Conservation (phyloP, 23 tunicate species). For the Ascidia mentula region DNA sequence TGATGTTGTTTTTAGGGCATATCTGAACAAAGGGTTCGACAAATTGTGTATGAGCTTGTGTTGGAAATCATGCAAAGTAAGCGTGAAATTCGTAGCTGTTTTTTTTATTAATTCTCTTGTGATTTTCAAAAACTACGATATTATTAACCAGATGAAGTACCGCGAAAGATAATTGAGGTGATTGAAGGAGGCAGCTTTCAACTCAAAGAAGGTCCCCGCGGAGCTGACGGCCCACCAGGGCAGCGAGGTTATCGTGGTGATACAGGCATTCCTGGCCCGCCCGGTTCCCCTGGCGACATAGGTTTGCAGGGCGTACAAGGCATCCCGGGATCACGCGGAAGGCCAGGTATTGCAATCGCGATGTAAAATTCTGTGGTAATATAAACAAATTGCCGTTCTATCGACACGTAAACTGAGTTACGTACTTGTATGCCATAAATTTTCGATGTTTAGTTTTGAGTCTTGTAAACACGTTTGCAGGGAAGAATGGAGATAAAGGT, state of each 20-base stretch:
- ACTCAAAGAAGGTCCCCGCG: constrained; percentile 11
- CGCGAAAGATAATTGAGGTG: constrained; percentile 10
- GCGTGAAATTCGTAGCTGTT: background rate
- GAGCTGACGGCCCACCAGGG: constrained; percentile 51
- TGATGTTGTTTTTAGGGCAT: constrained; percentile 23
- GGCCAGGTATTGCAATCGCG: constrained; percentile 25
- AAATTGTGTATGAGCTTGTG: constrained; percentile 52
- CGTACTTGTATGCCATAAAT: no score
- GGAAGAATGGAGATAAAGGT: constrained; percentile 29
- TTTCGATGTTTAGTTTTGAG: no score
- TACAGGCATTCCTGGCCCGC: constrained; percentile 30
- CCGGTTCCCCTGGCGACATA: constrained; percentile 38
- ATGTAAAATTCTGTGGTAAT: background rate
- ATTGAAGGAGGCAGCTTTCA: constrained; percentile 12
- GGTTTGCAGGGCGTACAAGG: constrained; percentile 46
- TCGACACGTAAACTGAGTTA: no score
- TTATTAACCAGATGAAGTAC: constrained; percentile 35
- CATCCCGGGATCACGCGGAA: constrained; percentile 32
- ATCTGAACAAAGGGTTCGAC: constrained; percentile 47
- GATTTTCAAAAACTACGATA: background rate
- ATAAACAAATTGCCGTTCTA: background rate
- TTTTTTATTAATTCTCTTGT: background rate
- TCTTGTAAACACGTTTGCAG: background rate
- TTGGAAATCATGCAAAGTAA: constrained; percentile 40
- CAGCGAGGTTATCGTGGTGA: constrained; percentile 48